These are phyloP conservation scores for Melieria omissa DNA, from an alignment of 2,888 invertebrate species.

Conservation along the genomic window DNA sequence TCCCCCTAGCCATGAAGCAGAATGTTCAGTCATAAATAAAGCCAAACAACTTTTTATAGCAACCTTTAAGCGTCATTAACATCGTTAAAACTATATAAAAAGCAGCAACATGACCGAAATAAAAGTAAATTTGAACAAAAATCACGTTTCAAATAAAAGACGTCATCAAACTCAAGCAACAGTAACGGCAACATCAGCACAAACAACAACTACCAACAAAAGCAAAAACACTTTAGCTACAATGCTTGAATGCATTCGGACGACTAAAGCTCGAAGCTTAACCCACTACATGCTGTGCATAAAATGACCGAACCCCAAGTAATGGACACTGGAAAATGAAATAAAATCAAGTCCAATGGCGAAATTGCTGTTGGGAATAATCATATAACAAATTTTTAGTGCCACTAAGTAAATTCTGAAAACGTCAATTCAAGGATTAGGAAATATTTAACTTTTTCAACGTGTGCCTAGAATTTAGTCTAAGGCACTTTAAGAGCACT, in stretches of 20 bases:
- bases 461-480: too few relatives aligned
- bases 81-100: conserved; percentile 5
- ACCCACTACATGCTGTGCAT: background rate
- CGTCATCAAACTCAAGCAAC: conserved; percentile 7
- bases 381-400: too few relatives aligned
- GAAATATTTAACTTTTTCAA: too few relatives aligned
- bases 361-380: too few relatives aligned
- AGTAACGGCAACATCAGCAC: background rate
- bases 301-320: background rate
- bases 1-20: too few relatives aligned
- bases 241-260: too few relatives aligned
- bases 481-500: too few relatives aligned
- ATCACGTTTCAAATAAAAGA: conserved; percentile 14
- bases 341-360: too few relatives aligned
- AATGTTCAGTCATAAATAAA: too few relatives aligned
- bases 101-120: background rate
- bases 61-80: conserved; percentile 5
- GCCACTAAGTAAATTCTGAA: too few relatives aligned
- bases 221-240: background rate
- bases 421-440: too few relatives aligned
- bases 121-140: conserved; percentile 14
- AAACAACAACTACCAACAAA: background rate
- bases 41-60: background rate
- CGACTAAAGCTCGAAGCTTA: too few relatives aligned
- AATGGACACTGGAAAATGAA: background rate